Conservation (phyloP, 2,797 vertebrate genomes). For the Falco columbarius region DNA sequence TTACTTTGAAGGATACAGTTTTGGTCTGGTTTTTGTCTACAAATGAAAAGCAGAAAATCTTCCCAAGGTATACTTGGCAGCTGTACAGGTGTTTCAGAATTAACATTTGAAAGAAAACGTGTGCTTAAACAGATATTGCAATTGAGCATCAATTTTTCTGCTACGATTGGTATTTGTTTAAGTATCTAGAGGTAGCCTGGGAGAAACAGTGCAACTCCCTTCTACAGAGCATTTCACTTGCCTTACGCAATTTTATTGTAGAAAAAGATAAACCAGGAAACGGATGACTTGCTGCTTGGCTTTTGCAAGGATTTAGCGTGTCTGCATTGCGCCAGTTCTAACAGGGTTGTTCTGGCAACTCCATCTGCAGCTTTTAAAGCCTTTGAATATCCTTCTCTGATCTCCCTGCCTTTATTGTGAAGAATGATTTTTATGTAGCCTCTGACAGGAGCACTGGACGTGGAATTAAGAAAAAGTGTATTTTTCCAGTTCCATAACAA, state of each 20-base stretch:
- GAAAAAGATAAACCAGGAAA: neutral
- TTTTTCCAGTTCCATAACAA: neutral
- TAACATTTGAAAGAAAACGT: neutral
- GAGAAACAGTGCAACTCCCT: neutral
- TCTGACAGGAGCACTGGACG: neutral
- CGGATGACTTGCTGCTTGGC: neutral
- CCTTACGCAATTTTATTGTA: neutral
- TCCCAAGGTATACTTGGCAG: neutral
- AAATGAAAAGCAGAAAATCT: neutral
- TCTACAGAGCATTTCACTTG: neutral
- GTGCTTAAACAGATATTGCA: neutral
- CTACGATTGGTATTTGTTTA: neutral
- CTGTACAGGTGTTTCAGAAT: neutral
- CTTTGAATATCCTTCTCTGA: neutral
- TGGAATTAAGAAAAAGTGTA: neutral
- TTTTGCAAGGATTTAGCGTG: neutral
- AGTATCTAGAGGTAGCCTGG: neutral
- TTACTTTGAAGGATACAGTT: neutral
- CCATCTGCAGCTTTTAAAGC: neutral
- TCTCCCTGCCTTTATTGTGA: neutral
- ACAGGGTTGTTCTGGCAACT: neutral
- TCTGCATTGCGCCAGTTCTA: neutral
- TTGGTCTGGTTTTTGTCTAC: neutral
- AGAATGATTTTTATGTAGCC: neutral
- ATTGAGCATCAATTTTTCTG: neutral